Evolutionary conservation across 1,140 invertebrate species (phyloP), one percentile per base, ranked within the genome.

Genomic region (Brachionus rotundiformis): DNA sequence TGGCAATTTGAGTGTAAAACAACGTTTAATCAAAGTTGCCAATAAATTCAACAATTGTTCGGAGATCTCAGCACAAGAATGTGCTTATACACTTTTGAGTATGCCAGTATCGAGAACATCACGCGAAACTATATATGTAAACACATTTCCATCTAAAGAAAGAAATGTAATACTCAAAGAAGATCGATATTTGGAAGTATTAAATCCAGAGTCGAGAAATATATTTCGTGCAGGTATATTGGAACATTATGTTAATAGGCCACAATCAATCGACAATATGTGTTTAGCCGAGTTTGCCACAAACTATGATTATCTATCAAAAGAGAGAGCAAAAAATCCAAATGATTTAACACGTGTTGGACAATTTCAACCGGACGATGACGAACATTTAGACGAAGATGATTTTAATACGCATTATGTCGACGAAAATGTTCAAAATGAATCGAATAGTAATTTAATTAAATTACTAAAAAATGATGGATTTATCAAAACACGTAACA

Each of bases 61-160:
- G 1, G 49, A 59, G 16, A 59, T 59, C 11, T 59, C 49, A 25
- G 49, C 49, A 4, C 61, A 65, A 65, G 61, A 65, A 11, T 65
- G 61, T 29, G 10, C 11, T 1, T 65, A 27, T 23, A 65, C 61
- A 65, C 3, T 65, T 5, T 27, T 65, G 61, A 29, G 61, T 41
- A 65, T 65, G 61, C 61, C 61, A 5, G 61, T 65, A 6, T 65
- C 61, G 7, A 33, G 65, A 36, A 33, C 33, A 36, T 39, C 31
- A 23, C 3, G 29, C 4, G 65, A 71, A 39, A 71, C 65, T 3
- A 71, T 13, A 0, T 71, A 71, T n/a, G 27, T 71, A 10, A 71
- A 71, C 6, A 71, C 65, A 8, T 71, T 36, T 71, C 65, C 65
- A 8, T 36, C 31, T n/a, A 36, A 71, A 71, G 31, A 71, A n/a